These are phyloP conservation scores for Amphiduros pacificus DNA, from an alignment of 2,888 invertebrate genomes.

Conservation along the genomic window DNA sequence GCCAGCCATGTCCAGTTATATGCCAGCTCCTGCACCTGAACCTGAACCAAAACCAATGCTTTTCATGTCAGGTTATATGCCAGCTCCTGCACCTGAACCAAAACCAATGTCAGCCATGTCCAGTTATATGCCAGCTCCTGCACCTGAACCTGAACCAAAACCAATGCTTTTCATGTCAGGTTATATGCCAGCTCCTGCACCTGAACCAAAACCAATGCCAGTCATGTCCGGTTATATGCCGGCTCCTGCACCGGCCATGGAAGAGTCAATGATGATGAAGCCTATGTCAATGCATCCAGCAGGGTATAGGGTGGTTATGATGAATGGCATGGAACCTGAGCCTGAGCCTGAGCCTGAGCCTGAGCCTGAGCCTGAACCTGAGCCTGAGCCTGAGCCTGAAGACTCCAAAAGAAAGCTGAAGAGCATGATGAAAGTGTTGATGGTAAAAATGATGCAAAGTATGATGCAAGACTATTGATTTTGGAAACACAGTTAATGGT, in stretches of 20 bases:
- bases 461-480: no score
- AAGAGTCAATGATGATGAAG: no score
- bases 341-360: not conserved
- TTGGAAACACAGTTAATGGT: no score
- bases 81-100: not conserved
- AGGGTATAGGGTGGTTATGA: no score
- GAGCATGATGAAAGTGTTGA: no score
- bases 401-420: no score
- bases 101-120: no score
- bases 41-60: not conserved
- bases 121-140: no score
- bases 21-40: not conserved
- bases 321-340: not conserved
- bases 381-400: constrained; percentile 5
- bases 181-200: not conserved
- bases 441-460: no score
- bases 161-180: not conserved
- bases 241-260: not conserved
- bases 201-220: not conserved
- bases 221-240: no score
- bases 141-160: not conserved
- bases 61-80: no score
- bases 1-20: not conserved
- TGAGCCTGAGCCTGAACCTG: constrained; percentile 6
- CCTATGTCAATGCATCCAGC: no score